Conservation (phyloP, 2,797 vertebrate species). For the Lutjanus argentimaculatus region DNA sequence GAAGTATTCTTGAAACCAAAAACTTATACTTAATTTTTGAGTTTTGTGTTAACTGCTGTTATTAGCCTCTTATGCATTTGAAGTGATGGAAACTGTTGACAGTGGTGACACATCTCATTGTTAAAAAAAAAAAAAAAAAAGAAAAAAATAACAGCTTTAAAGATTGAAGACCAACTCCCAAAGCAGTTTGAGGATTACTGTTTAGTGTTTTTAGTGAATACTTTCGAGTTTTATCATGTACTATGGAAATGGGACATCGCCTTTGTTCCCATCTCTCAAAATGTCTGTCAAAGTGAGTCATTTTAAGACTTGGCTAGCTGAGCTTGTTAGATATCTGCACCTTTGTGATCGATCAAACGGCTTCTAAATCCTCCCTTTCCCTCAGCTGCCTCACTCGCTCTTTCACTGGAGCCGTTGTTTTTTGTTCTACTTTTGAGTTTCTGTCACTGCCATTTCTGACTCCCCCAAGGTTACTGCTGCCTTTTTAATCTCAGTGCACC, state of each 20-base stretch:
- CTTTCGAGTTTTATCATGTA: conserved; percentile 9
- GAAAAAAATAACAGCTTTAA: not conserved
- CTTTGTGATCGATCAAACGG: conserved; percentile 61
- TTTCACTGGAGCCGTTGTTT: conserved; percentile 35
- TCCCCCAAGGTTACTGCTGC: conserved; percentile 60
- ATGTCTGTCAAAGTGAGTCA: conserved; percentile 54
- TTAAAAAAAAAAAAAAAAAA: not conserved
- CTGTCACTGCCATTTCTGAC: conserved; percentile 49
- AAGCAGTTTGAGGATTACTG: conserved; percentile 12
- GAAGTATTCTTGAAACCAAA: not conserved
- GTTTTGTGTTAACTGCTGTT: not conserved
- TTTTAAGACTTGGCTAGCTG: conserved; percentile 38
- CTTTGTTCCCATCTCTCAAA: conserved; percentile 45
- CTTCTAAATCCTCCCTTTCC: conserved; percentile 48
- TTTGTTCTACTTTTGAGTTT: conserved; percentile 44
- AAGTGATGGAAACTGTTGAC: not conserved
- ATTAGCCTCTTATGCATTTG: not conserved
- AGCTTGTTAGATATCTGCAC: conserved; percentile 58
- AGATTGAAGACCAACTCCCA: conserved; percentile 18
- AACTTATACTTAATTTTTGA: not conserved
- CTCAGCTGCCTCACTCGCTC: conserved; percentile 36
- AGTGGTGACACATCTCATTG: not conserved
- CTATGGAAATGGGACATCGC: conserved; percentile 25
- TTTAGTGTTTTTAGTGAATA: conserved; percentile 16
- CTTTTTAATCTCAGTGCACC: conserved; percentile 52